Conservation (phyloP, 2,888 invertebrate genomes). For the Lathronympha strigana region DNA sequence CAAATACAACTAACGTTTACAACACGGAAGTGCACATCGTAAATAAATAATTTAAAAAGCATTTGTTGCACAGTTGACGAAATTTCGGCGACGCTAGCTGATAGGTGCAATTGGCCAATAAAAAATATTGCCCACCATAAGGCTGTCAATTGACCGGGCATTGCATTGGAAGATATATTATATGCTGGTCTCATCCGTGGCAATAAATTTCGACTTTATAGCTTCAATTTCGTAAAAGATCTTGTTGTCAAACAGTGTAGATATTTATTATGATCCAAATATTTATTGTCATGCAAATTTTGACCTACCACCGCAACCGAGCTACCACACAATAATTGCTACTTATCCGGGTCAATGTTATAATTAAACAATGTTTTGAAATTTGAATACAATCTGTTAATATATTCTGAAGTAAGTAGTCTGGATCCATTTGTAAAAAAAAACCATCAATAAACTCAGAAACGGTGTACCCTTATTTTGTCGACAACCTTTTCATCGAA, state of each 20-base stretch:
- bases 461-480: too few species aligned
- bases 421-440: neutral
- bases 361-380: neutral
- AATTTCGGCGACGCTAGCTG: slow-evolving; percentile 20
- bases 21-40: neutral
- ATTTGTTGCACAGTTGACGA: slow-evolving; percentile 5
- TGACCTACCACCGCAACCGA: neutral
- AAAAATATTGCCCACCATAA: slow-evolving; percentile 27
- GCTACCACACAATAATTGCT: neutral
- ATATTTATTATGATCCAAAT: slow-evolving; percentile 29
- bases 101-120: slow-evolving; percentile 30
- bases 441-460: neutral
- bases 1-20: neutral
- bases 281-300: slow-evolving; percentile 28
- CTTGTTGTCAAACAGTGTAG: slow-evolving; percentile 16
- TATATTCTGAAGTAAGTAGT: neutral
- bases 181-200: slow-evolving; percentile 20
- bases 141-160: slow-evolving; percentile 28
- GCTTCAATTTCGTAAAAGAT: slow-evolving; percentile 31
- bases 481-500: too few species aligned
- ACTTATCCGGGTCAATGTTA: neutral
- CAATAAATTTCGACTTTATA: slow-evolving; percentile 30
- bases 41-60: slow-evolving; percentile 6
- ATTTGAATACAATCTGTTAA: neutral
- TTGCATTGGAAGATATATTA: slow-evolving; percentile 33